Percentiles rank a stretch among this genome's conserved stretches.
phyloP scores from a whole-genome alignment of 2,888 invertebrate species.

The Andrena flavipes region DNA sequence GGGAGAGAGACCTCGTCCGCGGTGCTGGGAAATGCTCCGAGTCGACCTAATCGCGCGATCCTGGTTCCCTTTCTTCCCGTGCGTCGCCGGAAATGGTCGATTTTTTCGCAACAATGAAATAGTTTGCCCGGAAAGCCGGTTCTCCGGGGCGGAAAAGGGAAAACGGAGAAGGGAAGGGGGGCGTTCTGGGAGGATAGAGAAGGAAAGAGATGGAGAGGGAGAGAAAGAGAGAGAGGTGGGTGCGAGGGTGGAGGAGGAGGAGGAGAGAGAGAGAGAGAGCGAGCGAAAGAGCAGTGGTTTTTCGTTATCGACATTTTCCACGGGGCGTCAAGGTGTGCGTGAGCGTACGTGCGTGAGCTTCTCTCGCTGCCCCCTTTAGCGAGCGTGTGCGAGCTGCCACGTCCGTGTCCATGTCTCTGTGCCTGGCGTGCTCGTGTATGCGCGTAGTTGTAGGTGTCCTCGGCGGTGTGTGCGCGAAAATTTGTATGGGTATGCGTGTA shows the following conservation, averaged over 20 bases:
- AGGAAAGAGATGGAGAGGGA: conserved; percentile 20
- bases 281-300: conserved; percentile 78
- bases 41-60: conserved; percentile 42
- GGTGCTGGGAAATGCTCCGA: neutral
- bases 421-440: conserved; percentile 21
- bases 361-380: conserved; percentile 68
- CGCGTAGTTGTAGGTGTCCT: conserved; percentile 47
- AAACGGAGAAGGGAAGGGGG: conserved; percentile 15
- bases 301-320: conserved; percentile 85
- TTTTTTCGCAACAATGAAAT: conserved; percentile 70
- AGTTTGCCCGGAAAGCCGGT: conserved; percentile 70
- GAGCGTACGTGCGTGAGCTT: conserved; percentile 66
- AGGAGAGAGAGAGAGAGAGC: conserved; percentile 31
- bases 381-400: conserved; percentile 55
- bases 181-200: conserved; percentile 15
- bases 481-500: conserved; percentile 52
- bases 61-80: conserved; percentile 13
- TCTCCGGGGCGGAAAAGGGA: conserved; percentile 48
- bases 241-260: conserved; percentile 22
- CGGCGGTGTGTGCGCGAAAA: conserved; percentile 49
- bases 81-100: conserved; percentile 32
- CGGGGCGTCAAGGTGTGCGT: conserved; percentile 68
- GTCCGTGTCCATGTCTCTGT: conserved; percentile 39
- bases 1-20: neutral
- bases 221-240: conserved; percentile 25